Conservation (phyloP, 1,140 invertebrate genomes). For the Aradophagus sp. region DNA sequence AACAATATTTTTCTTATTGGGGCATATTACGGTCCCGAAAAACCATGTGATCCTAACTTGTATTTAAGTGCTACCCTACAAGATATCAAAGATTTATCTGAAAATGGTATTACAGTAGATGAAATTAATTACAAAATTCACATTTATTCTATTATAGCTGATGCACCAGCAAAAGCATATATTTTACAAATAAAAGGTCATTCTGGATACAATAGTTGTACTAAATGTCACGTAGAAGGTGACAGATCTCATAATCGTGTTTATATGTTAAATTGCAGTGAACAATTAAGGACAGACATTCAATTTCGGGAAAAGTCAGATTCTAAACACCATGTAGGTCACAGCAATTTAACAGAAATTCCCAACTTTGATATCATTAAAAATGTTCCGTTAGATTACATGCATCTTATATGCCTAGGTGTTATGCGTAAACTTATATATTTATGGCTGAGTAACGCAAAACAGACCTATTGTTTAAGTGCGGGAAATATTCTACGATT, state of each 20-base stretch:
- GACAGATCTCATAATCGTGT: background rate
- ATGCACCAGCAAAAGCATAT: slow-evolving; percentile 41
- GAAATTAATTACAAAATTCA: background rate
- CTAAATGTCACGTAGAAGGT: slow-evolving; percentile 30
- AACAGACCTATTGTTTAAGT: slow-evolving; percentile 11
- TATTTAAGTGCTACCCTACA: slow-evolving; percentile 22
- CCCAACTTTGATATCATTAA: slow-evolving; percentile 14
- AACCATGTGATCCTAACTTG: slow-evolving; percentile 16
- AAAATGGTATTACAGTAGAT: slow-evolving; percentile 14
- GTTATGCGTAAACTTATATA: slow-evolving; percentile 1
- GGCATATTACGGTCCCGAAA: slow-evolving; percentile 11
- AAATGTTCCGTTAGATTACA: slow-evolving; percentile 9
- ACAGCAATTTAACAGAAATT: slow-evolving; percentile 10
- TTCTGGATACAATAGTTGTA: slow-evolving; percentile 30
- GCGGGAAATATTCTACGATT: background rate
- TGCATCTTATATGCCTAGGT: background rate
- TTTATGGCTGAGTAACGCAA: slow-evolving; percentile 7
- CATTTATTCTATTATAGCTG: slow-evolving; percentile 24
- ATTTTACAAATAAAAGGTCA: slow-evolving; percentile 31
- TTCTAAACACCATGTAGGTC: background rate
- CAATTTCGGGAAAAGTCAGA: slow-evolving; percentile 3
- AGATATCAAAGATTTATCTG: slow-evolving; percentile 16
- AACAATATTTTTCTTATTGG: slow-evolving; percentile 16
- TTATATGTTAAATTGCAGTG: background rate
- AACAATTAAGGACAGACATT: background rate